phyloP scores from a whole-genome alignment of 2,888 invertebrate species.

The Chymomyza caudatula region DNA sequence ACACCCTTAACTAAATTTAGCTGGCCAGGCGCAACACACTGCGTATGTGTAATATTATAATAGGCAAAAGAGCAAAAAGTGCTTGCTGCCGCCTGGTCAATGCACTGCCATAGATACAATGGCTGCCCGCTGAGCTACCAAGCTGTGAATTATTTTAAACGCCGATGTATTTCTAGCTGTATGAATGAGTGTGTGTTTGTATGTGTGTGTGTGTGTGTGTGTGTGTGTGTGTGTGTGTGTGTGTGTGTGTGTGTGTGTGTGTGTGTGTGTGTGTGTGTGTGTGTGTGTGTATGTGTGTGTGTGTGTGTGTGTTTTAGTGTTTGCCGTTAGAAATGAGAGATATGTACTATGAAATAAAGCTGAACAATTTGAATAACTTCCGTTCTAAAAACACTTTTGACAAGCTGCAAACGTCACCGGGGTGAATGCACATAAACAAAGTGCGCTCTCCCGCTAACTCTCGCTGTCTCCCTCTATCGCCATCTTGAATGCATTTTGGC shows the following conservation, averaged over 20 bases:
- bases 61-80: not conserved
- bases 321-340: conserved; percentile 15
- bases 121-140: not conserved
- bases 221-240: not conserved
- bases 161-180: no score
- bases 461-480: not conserved
- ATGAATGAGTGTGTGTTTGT: no score
- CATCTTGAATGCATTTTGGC: not conserved
- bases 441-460: not conserved
- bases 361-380: conserved; percentile 68
- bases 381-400: conserved; percentile 67
- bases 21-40: conserved; percentile 24
- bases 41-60: conserved; percentile 55
- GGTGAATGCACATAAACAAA: conserved; percentile 61
- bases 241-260: not conserved
- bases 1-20: not conserved
- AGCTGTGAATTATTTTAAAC: not conserved
- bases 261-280: not conserved
- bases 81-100: conserved; percentile 38
- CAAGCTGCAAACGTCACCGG: conserved; percentile 10
- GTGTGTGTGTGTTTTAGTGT: not conserved
- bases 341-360: conserved; percentile 27
- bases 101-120: conserved; percentile 30
- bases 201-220: not conserved
- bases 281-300: not conserved